phyloP scores from a whole-genome alignment of 2,888 invertebrate genomes.

The Acleris holmiana region DNA sequence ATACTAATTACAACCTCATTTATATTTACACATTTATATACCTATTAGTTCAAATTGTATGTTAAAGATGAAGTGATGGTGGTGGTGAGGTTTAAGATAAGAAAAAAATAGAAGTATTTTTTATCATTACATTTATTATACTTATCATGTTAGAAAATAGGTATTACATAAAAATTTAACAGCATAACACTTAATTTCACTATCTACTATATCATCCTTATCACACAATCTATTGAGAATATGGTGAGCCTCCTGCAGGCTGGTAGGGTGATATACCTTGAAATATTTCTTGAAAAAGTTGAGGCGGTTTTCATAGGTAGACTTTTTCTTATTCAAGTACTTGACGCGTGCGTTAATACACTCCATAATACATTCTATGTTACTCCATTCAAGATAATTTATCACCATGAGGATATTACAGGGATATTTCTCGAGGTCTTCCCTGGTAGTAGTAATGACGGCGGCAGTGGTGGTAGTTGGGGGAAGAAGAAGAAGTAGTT shows the following conservation, averaged over 20 bases:
- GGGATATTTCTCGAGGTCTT: not conserved
- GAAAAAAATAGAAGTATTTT: not conserved
- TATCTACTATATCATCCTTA: constrained; percentile 17
- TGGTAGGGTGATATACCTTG: constrained; percentile 1
- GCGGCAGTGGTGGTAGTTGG: too few species aligned
- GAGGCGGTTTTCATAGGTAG: constrained; percentile 22
- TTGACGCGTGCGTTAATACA: constrained; percentile 17
- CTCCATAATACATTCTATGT: constrained; percentile 17
- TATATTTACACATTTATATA: too few species aligned
- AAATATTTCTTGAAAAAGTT: constrained; percentile 21
- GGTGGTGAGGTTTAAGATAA: too few species aligned
- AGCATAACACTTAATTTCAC: constrained; percentile 16
- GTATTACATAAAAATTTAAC: constrained; percentile 9
- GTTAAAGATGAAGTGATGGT: too few species aligned
- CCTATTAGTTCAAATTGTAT: too few species aligned
- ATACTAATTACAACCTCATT: too few species aligned
- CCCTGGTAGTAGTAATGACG: too few species aligned
- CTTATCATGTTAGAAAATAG: constrained; percentile 5
- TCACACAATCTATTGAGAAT: constrained; percentile 14
- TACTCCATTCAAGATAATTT: constrained; percentile 7
- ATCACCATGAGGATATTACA: not conserved
- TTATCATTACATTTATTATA: not conserved
- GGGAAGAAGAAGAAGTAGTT: constrained; percentile 1
- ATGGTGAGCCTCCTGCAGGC: constrained; percentile 1
- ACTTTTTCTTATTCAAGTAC: constrained; percentile 10